phyloP scores from a whole-genome alignment of 2,797 vertebrate species.

The Neostethus bicornis region DNA sequence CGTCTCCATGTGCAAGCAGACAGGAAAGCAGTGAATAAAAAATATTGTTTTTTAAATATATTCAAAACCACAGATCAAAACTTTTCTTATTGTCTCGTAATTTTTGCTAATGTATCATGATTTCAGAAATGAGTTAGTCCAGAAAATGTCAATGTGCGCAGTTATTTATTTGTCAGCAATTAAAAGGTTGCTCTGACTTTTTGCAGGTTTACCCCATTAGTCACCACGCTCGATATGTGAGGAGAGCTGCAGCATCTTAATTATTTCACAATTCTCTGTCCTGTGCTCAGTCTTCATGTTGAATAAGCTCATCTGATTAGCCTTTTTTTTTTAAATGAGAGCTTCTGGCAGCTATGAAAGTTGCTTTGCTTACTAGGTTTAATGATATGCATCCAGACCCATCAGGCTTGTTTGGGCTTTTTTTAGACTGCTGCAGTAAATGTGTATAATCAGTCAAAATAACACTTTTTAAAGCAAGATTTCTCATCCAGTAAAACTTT shows the following conservation, averaged over 20 bases:
- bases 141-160: slow-evolving; percentile 27
- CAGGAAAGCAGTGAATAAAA: slow-evolving; percentile 38
- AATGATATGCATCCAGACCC: slow-evolving; percentile 44
- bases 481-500: slow-evolving; percentile 36
- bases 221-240: slow-evolving; percentile 49
- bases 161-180: slow-evolving; percentile 49
- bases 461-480: slow-evolving; percentile 24
- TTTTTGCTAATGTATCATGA: slow-evolving; percentile 29
- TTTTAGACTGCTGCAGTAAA: slow-evolving; percentile 23
- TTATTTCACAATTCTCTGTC: slow-evolving; percentile 41
- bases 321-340: slow-evolving; percentile 43
- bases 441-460: slow-evolving; percentile 33
- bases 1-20: slow-evolving; percentile 41
- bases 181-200: slow-evolving; percentile 55
- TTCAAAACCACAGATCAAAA: slow-evolving; percentile 23
- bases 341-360: slow-evolving; percentile 34
- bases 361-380: slow-evolving; percentile 34
- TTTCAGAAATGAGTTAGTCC: slow-evolving; percentile 36
- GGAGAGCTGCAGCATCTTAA: slow-evolving; percentile 46
- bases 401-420: slow-evolving; percentile 22
- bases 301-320: slow-evolving; percentile 48
- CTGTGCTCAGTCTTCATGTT: slow-evolving; percentile 39
- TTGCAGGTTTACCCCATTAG: slow-evolving; percentile 49
- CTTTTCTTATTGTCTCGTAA: slow-evolving; percentile 1
- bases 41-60: slow-evolving; percentile 27